A percentile compares a stretch with the other conserved stretches of the same genome.
Conservation (phyloP, 1,140 invertebrate species). For the Drosophila tristis region DNA sequence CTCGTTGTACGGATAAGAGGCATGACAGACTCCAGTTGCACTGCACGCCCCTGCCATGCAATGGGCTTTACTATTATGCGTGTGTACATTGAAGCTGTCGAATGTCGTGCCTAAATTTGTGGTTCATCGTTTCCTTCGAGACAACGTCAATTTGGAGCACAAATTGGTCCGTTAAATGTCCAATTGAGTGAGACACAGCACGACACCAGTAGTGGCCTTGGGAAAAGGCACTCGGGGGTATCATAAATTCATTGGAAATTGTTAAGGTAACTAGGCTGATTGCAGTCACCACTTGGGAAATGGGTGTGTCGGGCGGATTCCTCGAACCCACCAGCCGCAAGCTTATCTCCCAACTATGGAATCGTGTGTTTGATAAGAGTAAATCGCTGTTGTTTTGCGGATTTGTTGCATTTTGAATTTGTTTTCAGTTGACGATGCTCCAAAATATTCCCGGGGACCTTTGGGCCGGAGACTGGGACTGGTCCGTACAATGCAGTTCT, state of each 20-base stretch:
- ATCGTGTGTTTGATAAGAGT: conserved; percentile 35
- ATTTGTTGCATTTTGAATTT: conserved; percentile 19
- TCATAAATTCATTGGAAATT: conserved; percentile 44
- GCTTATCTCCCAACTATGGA: conserved; percentile 29
- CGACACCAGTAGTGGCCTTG: conserved; percentile 1
- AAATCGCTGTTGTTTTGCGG: conserved; percentile 9
- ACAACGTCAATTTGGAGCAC: conserved; percentile 29
- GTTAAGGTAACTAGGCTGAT: conserved; percentile 6
- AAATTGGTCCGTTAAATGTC: conserved; percentile 40
- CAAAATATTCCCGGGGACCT: conserved; percentile 1
- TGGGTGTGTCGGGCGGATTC: conserved; percentile 46
- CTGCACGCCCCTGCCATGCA: no score
- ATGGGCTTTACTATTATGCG: no score
- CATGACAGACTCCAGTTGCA: no score
- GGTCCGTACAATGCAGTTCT: neutral
- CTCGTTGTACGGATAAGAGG: no score
- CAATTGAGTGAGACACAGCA: conserved; percentile 17
- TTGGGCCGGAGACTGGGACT: neutral
- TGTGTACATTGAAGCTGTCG: neutral
- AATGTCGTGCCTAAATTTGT: conserved; percentile 28
- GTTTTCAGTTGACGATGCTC: conserved; percentile 47
- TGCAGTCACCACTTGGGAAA: conserved; percentile 27
- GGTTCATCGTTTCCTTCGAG: conserved; percentile 38
- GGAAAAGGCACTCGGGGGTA: conserved; percentile 16
- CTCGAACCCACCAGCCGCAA: neutral